Base-by-base conservation (phyloP, 2,797 vertebrate species). In the Streptopelia turtur region DNA sequence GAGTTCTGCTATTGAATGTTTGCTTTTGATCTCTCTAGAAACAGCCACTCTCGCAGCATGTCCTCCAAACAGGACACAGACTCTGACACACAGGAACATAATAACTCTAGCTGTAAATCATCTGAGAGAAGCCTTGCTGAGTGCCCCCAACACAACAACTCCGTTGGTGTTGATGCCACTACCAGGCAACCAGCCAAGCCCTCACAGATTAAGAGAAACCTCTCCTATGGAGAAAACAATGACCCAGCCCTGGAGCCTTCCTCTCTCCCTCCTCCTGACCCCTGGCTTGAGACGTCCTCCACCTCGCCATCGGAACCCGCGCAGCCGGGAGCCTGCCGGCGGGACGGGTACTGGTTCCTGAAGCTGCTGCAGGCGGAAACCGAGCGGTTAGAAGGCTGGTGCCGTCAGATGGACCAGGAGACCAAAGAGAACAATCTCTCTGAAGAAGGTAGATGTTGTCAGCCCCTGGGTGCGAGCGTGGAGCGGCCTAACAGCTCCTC, bases 321-420 rank as follows among this genome's bases (percentile, higher is more conserved):
- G 0, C 98, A 97, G 91, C 93, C 97, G 7, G 98, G 97, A 79
- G 97, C 98, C 77, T 99, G 99, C 96, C 98, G 99, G 87, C 98
- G 99, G 82, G 99, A 99, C 1, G 99, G 99, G 41, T 99, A 99
- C 96, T 99, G 99, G 99, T 99, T 99, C 96, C 97, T 99, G 95
- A 99, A 99, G 97, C 98, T 99, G 81, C 98, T 99, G 94, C 99
- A 99, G 97, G 99, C 99, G 0, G 99, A 99, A 96, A 99, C 99
- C 0, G 99, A 99, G 85, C 98, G 99, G 78, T 98, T 99, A 97
- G 99, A 99, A 94, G 99, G 99, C 84, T 99, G 99, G 99, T 99
- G 99, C 97, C 98, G 98, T 90, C 99, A 99, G 98, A 99, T 99
- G 99, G 99, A 99, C 94, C 98, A 99, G 98, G 99, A 99, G 98